phyloP scores from a whole-genome alignment of 2,113 vertebrate genomes.

The Ploceus nigricollis region DNA sequence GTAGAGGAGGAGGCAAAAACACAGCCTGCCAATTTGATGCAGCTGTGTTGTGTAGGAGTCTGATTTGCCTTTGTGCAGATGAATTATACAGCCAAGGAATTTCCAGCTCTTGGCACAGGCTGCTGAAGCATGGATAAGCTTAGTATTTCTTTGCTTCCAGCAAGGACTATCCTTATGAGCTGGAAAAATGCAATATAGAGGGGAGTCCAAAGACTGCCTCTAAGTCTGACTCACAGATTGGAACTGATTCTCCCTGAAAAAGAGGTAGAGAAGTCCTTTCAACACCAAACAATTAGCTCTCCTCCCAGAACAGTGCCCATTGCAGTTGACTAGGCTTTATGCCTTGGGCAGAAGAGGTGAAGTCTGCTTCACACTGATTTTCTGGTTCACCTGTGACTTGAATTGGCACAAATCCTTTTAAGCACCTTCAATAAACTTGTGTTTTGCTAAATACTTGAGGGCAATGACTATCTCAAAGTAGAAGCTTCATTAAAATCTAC shows the following conservation, averaged over 20 bases:
- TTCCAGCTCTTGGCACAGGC: not conserved
- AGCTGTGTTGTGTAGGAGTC: not conserved
- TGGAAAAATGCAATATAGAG: not conserved
- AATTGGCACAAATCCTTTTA: not conserved
- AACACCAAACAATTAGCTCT: not conserved
- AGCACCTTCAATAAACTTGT: not conserved
- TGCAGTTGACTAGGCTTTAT: not conserved
- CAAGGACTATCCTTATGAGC: not conserved
- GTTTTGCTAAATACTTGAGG: not conserved
- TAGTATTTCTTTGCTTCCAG: not conserved
- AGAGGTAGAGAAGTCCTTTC: not conserved
- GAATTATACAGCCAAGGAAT: not conserved
- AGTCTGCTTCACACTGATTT: not conserved
- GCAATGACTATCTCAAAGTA: not conserved
- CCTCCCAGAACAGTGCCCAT: not conserved
- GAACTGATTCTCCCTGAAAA: not conserved
- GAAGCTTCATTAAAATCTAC: not conserved
- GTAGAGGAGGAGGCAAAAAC: not conserved
- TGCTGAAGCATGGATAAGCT: not conserved
- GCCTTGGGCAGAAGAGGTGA: not conserved
- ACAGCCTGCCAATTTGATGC: not conserved
- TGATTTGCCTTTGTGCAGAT: not conserved
- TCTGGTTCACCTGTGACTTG: not conserved
- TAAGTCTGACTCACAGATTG: not conserved
- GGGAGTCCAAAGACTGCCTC: not conserved